These are phyloP conservation scores for Hoplias malabaricus DNA, from an alignment of 2,113 vertebrate genomes.

Conservation along the genomic window DNA sequence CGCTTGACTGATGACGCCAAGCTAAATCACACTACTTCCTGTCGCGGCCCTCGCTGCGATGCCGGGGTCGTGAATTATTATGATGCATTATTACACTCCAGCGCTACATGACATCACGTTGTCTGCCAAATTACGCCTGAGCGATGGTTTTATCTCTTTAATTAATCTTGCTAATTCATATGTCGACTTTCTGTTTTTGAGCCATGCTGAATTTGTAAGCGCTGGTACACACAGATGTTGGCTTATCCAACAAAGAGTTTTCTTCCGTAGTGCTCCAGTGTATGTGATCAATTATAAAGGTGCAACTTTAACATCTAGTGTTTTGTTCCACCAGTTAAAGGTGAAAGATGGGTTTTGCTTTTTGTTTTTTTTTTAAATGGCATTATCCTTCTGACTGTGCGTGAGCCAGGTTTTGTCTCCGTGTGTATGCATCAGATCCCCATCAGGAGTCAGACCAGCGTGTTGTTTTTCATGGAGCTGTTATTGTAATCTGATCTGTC, in stretches of 20 bases:
- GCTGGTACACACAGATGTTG: conserved; percentile 46
- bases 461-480: conserved; percentile 46
- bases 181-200: conserved; percentile 45
- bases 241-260: conserved; percentile 35
- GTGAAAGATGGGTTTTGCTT: conserved; percentile 39
- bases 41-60: conserved; percentile 40
- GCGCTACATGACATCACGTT: conserved; percentile 54
- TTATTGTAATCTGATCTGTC: conserved; percentile 50
- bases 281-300: conserved; percentile 41
- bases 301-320: conserved; percentile 34
- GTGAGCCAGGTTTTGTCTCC: not conserved
- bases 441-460: conserved; percentile 42
- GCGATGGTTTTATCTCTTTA: conserved; percentile 51
- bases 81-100: conserved; percentile 54
- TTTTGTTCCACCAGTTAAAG: conserved; percentile 37
- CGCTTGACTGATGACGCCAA: conserved; percentile 49
- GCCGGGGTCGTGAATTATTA: conserved; percentile 55
- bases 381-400: conserved; percentile 16
- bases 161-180: conserved; percentile 59
- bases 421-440: conserved; percentile 39
- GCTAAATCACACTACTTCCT: conserved; percentile 57
- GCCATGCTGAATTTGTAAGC: conserved; percentile 39
- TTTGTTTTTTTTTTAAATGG: conserved; percentile 13
- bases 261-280: conserved; percentile 20
- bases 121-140: conserved; percentile 58